phyloP scores from a whole-genome alignment of 2,797 vertebrate species.

The Uromys caudimaculatus region DNA sequence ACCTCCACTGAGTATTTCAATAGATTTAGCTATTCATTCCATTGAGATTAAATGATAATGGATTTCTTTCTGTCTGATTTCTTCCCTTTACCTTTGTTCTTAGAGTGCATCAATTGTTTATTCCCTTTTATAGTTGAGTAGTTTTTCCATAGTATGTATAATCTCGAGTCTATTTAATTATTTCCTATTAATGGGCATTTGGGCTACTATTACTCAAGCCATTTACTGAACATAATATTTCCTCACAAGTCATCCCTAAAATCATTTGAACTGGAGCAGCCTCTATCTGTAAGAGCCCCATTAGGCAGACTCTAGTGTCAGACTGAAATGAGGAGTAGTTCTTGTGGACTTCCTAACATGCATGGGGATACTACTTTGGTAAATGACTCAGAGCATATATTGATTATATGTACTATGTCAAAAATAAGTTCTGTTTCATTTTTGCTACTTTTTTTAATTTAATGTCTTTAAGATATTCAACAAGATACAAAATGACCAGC shows the following conservation, averaged over 20 bases:
- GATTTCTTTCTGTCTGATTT: not conserved
- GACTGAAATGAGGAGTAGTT: constrained; percentile 81
- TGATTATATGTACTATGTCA: constrained; percentile 81
- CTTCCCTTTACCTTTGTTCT: not conserved
- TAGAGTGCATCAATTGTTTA: not conserved
- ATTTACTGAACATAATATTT: constrained; percentile 78
- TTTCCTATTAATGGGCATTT: not conserved
- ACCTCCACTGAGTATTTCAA: not conserved
- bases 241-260: constrained; percentile 83
- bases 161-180: not conserved
- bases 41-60: not conserved
- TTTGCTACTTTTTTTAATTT: not conserved
- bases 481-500: not conserved
- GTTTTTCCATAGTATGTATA: not conserved
- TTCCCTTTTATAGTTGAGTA: constrained; percentile 44
- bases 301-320: constrained; percentile 82
- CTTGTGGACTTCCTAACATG: constrained; percentile 84
- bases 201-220: constrained; percentile 70
- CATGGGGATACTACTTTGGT: constrained; percentile 78
- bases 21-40: not conserved
- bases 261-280: constrained; percentile 79
- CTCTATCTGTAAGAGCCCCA: constrained; percentile 79
- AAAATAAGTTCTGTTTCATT: constrained; percentile 83
- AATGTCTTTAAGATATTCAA: not conserved
- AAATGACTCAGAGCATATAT: constrained; percentile 80